Conservation (phyloP, 2,797 vertebrate species). For the Enteromius paludinosus region DNA sequence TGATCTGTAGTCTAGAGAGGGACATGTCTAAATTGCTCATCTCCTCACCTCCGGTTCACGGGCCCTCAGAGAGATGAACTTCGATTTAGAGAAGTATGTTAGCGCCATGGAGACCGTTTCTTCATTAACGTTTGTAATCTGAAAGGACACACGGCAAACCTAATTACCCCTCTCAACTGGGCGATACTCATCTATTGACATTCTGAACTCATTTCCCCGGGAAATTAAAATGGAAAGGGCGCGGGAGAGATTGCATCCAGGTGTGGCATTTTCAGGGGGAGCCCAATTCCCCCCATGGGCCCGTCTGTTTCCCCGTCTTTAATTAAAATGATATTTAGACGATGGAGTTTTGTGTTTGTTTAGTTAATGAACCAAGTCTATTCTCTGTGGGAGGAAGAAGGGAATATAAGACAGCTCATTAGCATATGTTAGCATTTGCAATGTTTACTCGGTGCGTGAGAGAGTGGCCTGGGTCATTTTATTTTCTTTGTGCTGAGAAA, state of each 20-base stretch:
- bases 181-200: conserved; percentile 75
- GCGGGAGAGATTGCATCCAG: conserved; percentile 70
- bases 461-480: conserved; percentile 16
- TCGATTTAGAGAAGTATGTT: conserved; percentile 62
- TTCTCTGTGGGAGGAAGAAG: conserved; percentile 75
- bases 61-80: conserved; percentile 69
- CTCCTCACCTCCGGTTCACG: conserved; percentile 63
- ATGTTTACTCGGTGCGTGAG: conserved; percentile 26
- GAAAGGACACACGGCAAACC: conserved; percentile 71
- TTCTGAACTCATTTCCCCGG: conserved; percentile 70
- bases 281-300: conserved; percentile 49
- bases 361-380: conserved; percentile 76
- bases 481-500: conserved; percentile 18
- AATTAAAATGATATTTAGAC: conserved; percentile 83
- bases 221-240: conserved; percentile 76
- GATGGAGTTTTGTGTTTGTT: conserved; percentile 79
- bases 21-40: conserved; percentile 58
- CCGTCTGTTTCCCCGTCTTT: conserved; percentile 71
- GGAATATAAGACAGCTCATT: conserved; percentile 77
- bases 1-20: conserved; percentile 39
- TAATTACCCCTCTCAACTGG: conserved; percentile 76
- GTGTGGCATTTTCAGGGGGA: conserved; percentile 76
- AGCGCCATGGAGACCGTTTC: conserved; percentile 70
- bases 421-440: conserved; percentile 80
- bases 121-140: conserved; percentile 77